Evolutionary conservation across 30 jellyfish, hydroid and myxozoan genomes (phyloP), one percentile per base, ranked within the genome.

Genomic region (Aurelia sp.): DNA sequence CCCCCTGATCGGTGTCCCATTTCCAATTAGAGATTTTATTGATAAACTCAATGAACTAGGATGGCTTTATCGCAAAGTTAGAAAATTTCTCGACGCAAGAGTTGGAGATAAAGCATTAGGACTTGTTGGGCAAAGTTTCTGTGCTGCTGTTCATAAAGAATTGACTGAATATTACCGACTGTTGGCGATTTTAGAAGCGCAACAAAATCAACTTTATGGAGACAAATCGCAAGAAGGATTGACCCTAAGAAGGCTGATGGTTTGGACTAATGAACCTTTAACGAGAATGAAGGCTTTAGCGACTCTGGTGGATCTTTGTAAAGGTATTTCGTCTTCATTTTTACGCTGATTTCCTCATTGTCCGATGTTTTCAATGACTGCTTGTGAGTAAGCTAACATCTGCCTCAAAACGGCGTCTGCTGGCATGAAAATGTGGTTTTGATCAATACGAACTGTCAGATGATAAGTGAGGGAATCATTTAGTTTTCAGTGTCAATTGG

Each of bases 201-300:
- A 95, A 78, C 96, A 85, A 41, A 95, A 80, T 51, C 98, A 90
- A 64, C 75, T 73, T 62, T 64, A 68, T 48, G 75, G 87, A 10
- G 84, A 58, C 44, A 60, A 23, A 3, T 75, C 57, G 4, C 60
- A 87, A 31, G 91, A 75, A 31, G 97, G 96, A 35, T 80, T 95
- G 86, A 95, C 99, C 20, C 85, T 95, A 22, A 18, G 99, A 23
- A 79, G 99, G 59, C 86, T 95, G 61, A 85, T 90, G 88, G 92
- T 95, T 30, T 95, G 99, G 99, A 95, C 99, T n/a, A 79, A 84
- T 67, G 99, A 95, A 67, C 99, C 99, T 6, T 65, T 95, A 71
- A 73, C 70, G 51, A 52, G 99, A 55, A 95, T 95, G 97, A 95
- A 84, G 76, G 98, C 99, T 22, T 73, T 95, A 53, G 97, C 99